Evolutionary conservation across 2,113 vertebrate species (phyloP), one percentile per base, ranked within the genome.

Genomic region (Vidua macroura): DNA sequence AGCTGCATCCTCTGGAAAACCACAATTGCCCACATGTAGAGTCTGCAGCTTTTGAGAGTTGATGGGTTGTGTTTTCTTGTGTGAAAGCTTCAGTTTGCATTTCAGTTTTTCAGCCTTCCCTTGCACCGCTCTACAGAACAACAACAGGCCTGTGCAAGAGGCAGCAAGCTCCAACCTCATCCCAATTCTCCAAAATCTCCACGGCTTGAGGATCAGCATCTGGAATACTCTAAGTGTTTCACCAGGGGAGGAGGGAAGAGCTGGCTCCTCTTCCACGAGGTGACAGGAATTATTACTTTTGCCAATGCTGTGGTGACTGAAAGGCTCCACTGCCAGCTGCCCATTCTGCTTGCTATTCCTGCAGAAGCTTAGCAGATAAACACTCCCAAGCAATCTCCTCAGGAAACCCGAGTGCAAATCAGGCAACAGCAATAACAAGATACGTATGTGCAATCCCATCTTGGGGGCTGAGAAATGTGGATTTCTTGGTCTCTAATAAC

Each of bases 181-280:
- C 75, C 68, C 63, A 83, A 7, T 4, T 46, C 52, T 77, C 81
- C 73, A 51, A 3, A 30, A 24, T 6, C 66, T 82, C 80, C 11
- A 1, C 0, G 0, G 80, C 22, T 64, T 31, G 60, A 83, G 43
- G 77, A 59, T 33, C 73, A 77, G 73, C 0, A 15, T 8, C 52
- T 68, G 88, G 76, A 86, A 76, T 4, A 44, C 25, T 15, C 28
- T 10, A 33, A 81, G 41, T 2, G 43, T 39, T 83, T 46, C 62
- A 3, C 46, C n/a, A 15, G 0, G 1, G 76, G 72, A 59, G 69
- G 49, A 18, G 13, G 41, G 43, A 46, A 82, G 62, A 86, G 55
- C 55, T 83, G 92, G 51, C 72, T 70, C 52, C 76, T 37, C 39
- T 72, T 66, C 43, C 56, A 6, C 17, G 1, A 27, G 70, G 82